phyloP scores from a whole-genome alignment of 2,113 vertebrate species.

The Australoheros scitulus region DNA sequence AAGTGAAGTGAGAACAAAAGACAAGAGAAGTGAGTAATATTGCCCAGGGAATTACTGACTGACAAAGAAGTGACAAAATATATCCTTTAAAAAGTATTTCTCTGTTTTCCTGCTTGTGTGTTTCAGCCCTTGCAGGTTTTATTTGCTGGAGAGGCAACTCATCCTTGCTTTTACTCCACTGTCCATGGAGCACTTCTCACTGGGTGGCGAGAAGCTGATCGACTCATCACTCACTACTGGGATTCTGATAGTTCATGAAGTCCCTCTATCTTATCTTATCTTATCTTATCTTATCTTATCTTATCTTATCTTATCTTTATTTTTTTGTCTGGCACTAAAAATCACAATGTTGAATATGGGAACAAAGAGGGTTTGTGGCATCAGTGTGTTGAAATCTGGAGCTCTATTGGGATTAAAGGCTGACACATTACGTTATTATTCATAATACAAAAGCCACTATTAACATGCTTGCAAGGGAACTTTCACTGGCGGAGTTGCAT shows the following conservation, averaged over 20 bases:
- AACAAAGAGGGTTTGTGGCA: background rate
- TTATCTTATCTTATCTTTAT: background rate
- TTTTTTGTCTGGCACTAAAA: background rate
- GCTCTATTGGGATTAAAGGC: background rate
- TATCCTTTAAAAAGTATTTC: background rate
- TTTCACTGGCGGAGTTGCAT: background rate
- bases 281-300: background rate
- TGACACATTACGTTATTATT: background rate
- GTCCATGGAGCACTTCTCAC: background rate
- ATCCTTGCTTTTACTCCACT: background rate
- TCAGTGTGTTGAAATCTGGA: background rate
- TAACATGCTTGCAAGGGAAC: background rate
- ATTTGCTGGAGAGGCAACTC: conserved; percentile 7
- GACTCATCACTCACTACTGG: background rate
- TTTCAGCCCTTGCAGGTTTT: background rate
- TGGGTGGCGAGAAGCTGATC: background rate
- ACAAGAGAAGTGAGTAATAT: background rate
- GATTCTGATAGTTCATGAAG: too few species aligned
- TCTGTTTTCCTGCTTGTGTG: background rate
- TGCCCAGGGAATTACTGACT: background rate
- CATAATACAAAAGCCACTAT: too few species aligned
- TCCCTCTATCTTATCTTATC: too few species aligned
- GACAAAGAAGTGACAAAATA: background rate
- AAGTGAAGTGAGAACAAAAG: too few species aligned
- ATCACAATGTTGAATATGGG: background rate